Evolutionary conservation across 2,888 invertebrate species (phyloP), one percentile per base, ranked within the genome.

Genomic region (Drosophila nigricruria): DNA sequence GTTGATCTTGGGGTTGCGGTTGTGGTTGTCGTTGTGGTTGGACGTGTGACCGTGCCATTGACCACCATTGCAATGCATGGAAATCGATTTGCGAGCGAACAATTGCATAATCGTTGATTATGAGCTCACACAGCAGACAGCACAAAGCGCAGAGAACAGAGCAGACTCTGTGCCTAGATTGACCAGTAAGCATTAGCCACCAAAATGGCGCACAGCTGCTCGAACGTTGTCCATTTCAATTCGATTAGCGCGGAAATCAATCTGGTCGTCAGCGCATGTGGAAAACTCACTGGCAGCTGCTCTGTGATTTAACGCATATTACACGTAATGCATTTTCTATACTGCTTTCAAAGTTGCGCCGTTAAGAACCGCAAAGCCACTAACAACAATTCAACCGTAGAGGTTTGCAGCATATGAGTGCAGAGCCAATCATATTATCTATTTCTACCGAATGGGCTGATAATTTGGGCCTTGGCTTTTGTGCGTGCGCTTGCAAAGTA

Each of bases 221-320:
- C 58, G 62, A 82, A 73, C 67, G 73, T 68, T 70, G 60, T 64
- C 69, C 73, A 88, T 88, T 85, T 79, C 79, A 79, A 89, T 87
- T 88, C 83, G 84, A 89, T 84, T 84, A 89, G 84, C 79, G 84
- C 81, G 79, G 76, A 84, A 84, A 84, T 84, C 89, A 89, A 88
- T 84, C 84, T 73, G 73, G 52, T 77, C 70, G 57, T 73, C 70
- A 69, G 75, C 49, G 70, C 71, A 81, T 76, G 76, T 73, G 68
- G 67, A 70, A 70, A 75, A 65, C 63, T 72, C 27, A 62, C 47
- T 43, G 66, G 66, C 73, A 70, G 62, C 56, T 68, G 72, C 75
- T 73, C 72, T 83, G 88, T 82, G 88, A 76, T 78, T 84, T 86
- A 80, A 84, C 89, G 87, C 89, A 71, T 71, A 84, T 86, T 88